A percentile compares a stretch with the other conserved stretches of the same genome.
phyloP scores from a whole-genome alignment of 2,113 vertebrate species.

The Macquaria australasica region DNA sequence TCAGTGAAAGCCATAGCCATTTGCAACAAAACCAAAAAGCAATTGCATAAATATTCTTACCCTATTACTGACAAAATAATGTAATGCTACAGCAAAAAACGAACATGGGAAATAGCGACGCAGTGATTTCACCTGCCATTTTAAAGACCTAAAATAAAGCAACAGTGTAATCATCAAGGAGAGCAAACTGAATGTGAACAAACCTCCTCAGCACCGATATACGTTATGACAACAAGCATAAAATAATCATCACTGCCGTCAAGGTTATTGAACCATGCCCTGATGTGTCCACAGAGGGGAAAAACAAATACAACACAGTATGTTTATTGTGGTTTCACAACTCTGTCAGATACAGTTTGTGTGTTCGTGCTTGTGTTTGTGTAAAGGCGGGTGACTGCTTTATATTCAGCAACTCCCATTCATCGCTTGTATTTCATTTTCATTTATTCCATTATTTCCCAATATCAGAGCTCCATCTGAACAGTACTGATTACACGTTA shows the following conservation, averaged over 20 bases:
- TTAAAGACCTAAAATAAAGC: conserved; percentile 35
- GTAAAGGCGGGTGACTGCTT: conserved; percentile 8
- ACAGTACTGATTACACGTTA: conserved; percentile 66
- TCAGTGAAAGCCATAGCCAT: background rate
- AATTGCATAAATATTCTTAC: conserved; percentile 25
- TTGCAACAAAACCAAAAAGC: conserved; percentile 16
- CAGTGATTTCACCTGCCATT: conserved; percentile 9
- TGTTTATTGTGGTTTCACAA: conserved; percentile 34
- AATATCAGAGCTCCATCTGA: conserved; percentile 63
- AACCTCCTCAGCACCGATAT: conserved; percentile 19
- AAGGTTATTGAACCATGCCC: conserved; percentile 43
- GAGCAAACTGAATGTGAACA: conserved; percentile 45
- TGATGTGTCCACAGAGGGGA: conserved; percentile 35
- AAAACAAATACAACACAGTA: conserved; percentile 24
- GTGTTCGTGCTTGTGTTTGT: conserved; percentile 20
- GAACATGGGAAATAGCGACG: background rate
- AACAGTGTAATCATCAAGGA: conserved; percentile 27
- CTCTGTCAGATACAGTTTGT: conserved; percentile 15
- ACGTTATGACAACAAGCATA: conserved; percentile 45
- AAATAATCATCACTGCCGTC: conserved; percentile 47
- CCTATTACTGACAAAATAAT: conserved; percentile 18
- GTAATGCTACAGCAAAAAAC: background rate
- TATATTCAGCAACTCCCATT: conserved; percentile 53
- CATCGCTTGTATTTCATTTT: conserved; percentile 46
- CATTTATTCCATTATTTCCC: conserved; percentile 67